A percentile compares a stretch with the other conserved stretches of the same genome.
phyloP scores from a whole-genome alignment of 1,140 invertebrate species.

The Bombus consobrinus region DNA sequence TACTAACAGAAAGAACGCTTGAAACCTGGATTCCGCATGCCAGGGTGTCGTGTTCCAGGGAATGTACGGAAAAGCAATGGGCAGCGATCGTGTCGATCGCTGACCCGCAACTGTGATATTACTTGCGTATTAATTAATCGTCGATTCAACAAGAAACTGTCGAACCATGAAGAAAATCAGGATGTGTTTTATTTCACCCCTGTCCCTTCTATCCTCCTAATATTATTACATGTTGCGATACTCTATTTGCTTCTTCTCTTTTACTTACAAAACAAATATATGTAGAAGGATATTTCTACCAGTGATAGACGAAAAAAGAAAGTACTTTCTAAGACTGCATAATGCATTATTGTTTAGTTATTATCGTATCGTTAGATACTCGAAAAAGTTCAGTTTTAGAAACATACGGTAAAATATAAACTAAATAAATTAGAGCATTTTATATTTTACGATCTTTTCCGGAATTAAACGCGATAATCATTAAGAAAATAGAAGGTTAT shows the following conservation, averaged over 20 bases:
- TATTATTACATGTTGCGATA: not conserved
- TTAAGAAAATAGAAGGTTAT: not conserved
- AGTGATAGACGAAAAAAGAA: not conserved
- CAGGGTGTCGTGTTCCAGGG: conserved; percentile 54
- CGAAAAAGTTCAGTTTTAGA: not conserved
- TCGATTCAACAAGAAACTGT: conserved; percentile 79
- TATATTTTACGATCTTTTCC: not conserved
- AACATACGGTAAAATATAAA: not conserved
- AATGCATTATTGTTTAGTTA: not conserved
- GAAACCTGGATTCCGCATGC: conserved; percentile 61
- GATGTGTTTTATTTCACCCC: conserved; percentile 62
- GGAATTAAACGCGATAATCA: not conserved
- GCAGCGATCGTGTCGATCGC: conserved; percentile 66
- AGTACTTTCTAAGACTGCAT: not conserved
- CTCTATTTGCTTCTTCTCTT: not conserved
- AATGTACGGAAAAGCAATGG: conserved; percentile 69
- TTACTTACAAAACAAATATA: not conserved
- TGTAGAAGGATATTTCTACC: not conserved
- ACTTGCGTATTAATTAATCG: conserved; percentile 81
- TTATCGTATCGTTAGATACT: not conserved
- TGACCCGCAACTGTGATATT: conserved; percentile 80
- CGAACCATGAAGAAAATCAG: conserved; percentile 58
- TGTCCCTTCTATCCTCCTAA: not conserved
- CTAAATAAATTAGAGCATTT: not conserved
- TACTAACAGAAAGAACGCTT: conserved; percentile 71